Percentiles rank a stretch among this genome's conserved stretches.
Evolutionary conservation across 2,888 invertebrate genomes (phyloP).

Genomic region (Oscheius sp.): DNA sequence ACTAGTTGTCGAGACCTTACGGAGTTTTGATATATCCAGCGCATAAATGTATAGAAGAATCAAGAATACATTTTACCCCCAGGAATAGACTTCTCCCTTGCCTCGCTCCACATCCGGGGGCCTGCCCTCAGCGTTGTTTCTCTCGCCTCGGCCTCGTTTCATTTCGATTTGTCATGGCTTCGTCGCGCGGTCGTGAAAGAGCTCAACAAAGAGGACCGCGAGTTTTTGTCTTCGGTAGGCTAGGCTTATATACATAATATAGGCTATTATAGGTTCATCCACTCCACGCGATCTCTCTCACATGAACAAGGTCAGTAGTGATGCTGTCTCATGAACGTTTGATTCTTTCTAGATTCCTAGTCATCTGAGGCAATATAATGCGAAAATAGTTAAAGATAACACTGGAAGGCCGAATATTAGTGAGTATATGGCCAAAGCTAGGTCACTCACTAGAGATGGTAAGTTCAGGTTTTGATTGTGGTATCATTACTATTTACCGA

Average conservation of each 20-base stretch:
- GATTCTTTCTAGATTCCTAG: constrained; percentile 39
- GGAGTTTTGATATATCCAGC: no score
- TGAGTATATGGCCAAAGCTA: constrained; percentile 47
- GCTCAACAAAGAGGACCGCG: constrained; percentile 16
- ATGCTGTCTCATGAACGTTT: neutral
- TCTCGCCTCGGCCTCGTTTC: constrained; percentile 23
- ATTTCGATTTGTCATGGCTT: constrained; percentile 40
- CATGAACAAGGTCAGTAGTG: constrained; percentile 51
- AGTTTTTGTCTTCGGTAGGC: constrained; percentile 60
- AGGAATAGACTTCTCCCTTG: neutral
- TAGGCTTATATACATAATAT: no score
- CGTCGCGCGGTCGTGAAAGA: constrained; percentile 45
- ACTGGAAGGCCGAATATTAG: constrained; percentile 37
- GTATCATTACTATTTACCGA: no score
- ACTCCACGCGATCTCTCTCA: constrained; percentile 66
- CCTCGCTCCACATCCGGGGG: constrained; percentile 11
- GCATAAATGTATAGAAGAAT: no score
- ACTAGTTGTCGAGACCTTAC: no score
- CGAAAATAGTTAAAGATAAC: constrained; percentile 33
- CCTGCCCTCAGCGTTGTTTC: constrained; percentile 23
- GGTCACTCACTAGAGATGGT: constrained; percentile 48
- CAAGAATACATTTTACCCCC: no score
- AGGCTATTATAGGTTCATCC: no score
- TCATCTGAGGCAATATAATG: constrained; percentile 59
- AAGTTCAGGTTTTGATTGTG: no score